Evolutionary conservation across 2,113 vertebrate genomes (phyloP).

Genomic region (Ammospiza nelsoni): DNA sequence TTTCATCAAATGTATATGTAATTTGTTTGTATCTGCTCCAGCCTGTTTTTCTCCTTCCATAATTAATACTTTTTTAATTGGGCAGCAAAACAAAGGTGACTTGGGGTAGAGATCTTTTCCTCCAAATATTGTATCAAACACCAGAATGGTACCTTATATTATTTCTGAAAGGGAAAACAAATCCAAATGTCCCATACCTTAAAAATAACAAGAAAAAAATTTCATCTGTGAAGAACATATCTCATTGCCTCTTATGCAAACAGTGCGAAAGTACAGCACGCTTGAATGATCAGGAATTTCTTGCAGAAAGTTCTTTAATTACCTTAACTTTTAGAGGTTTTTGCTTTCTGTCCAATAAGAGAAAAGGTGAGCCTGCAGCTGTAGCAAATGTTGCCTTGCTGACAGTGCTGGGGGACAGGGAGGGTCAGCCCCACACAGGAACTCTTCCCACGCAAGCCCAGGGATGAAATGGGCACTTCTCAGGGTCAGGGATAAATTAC

Average conservation of each 20-base stretch:
- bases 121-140: background rate
- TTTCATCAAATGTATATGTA: background rate
- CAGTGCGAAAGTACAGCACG: rapidly evolving
- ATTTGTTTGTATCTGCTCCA: slow-evolving; percentile 1
- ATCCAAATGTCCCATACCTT: background rate
- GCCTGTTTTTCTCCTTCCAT: background rate
- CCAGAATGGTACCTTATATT: background rate
- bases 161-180: background rate
- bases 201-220: background rate
- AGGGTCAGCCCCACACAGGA: background rate
- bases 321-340: background rate
- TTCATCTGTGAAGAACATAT: background rate
- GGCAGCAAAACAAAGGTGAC: background rate
- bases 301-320: background rate
- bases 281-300: background rate
- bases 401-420: background rate
- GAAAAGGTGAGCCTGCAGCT: background rate
- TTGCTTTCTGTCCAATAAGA: background rate
- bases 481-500: slow-evolving; percentile 26
- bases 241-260: background rate
- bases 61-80: slow-evolving; percentile 2
- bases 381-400: background rate
- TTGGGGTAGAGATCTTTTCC: background rate
- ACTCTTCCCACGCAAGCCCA: rapidly evolving
- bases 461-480: background rate